Evolutionary conservation across 1,140 invertebrate genomes (phyloP).

Genomic region (Bombus consobrinus): DNA sequence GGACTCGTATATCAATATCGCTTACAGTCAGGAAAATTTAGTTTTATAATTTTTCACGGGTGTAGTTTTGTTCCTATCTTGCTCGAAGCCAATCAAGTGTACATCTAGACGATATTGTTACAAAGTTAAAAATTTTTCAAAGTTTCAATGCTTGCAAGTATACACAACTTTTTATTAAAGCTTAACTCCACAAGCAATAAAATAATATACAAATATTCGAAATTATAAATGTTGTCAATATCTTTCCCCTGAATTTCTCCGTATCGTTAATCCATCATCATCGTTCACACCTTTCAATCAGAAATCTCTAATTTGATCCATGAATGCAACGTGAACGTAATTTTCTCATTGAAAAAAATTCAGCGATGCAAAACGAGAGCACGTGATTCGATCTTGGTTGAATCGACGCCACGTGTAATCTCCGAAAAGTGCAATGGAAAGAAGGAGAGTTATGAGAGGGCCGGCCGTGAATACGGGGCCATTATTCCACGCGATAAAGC

Average conservation of each 20-base stretch:
- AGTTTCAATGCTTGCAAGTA: no score
- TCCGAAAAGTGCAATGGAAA: slow-evolving; percentile 71
- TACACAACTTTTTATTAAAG: no score
- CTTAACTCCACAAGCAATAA: no score
- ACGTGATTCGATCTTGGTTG: slow-evolving; percentile 10
- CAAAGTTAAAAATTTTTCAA: no score
- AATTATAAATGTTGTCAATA: no score
- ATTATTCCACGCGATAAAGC: slow-evolving; percentile 82
- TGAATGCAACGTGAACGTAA: background rate
- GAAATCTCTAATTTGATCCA: background rate
- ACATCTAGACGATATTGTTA: no score
- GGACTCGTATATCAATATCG: slow-evolving; percentile 63
- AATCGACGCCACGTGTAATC: slow-evolving; percentile 67
- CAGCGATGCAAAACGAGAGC: slow-evolving; percentile 45
- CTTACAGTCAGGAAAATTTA: slow-evolving; percentile 62
- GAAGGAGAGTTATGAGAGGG: slow-evolving; percentile 75
- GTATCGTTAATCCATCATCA: background rate
- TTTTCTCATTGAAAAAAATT: background rate
- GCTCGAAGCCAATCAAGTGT: background rate
- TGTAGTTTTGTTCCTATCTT: background rate
- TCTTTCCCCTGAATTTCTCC: no score
- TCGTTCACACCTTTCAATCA: background rate
- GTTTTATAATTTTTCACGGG: slow-evolving; percentile 59
- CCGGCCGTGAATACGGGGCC: slow-evolving; percentile 73
- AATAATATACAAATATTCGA: no score